Conservation (phyloP, 2,113 vertebrate genomes). For the Mustela nigripes region DNA sequence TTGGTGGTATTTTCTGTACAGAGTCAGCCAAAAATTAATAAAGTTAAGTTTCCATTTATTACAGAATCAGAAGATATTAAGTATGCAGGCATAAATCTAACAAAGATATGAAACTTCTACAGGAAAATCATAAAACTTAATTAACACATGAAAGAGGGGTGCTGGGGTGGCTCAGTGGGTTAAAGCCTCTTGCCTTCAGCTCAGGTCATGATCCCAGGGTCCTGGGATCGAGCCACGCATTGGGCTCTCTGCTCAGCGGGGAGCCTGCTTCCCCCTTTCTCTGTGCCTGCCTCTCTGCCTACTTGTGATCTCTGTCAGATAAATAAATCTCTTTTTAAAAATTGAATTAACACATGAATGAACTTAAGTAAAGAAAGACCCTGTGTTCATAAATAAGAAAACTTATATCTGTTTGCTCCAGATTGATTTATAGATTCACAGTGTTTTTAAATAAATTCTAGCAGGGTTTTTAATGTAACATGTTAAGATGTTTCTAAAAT, state of each 20-base stretch:
- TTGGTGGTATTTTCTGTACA: neutral
- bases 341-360: neutral
- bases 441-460: neutral
- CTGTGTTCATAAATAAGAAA: neutral
- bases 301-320: no score
- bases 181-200: no score
- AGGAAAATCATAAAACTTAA: neutral
- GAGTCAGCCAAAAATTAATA: neutral
- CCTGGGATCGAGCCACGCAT: no score
- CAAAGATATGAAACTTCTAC: neutral
- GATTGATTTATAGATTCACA: neutral
- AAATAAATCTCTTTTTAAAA: no score
- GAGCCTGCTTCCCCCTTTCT: no score
- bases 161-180: no score
- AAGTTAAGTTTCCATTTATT: neutral
- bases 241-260: no score
- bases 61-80: neutral
- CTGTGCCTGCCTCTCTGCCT: no score
- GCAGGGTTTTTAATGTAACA: neutral
- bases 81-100: neutral
- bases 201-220: no score
- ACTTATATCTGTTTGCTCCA: neutral
- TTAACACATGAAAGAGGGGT: neutral
- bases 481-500: neutral
- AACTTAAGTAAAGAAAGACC: neutral